phyloP scores from a whole-genome alignment of 2,888 invertebrate species.

The Embidobia sp. region DNA sequence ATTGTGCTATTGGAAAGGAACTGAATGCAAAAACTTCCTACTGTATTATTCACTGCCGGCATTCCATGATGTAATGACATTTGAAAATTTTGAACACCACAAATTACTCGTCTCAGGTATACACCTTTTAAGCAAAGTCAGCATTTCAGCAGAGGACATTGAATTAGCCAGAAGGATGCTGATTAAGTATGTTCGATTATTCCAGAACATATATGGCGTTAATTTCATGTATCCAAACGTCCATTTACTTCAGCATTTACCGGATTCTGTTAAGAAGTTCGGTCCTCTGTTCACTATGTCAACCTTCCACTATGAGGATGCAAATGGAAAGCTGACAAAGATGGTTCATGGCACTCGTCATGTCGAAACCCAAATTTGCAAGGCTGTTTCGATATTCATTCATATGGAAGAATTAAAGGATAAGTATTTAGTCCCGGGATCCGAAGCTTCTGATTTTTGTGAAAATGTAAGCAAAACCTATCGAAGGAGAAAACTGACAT shows the following conservation, averaged over 20 bases:
- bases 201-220: too few relatives aligned
- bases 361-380: not conserved
- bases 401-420: not conserved
- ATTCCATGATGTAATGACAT: too few relatives aligned
- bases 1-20: too few relatives aligned
- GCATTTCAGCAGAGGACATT: too few relatives aligned
- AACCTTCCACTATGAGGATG: conserved; percentile 63
- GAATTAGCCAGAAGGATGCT: too few relatives aligned
- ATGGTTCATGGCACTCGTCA: conserved; percentile 58
- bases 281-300: conserved; percentile 61
- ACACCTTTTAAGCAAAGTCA: too few relatives aligned
- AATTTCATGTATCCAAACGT: conserved; percentile 62
- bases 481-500: not conserved
- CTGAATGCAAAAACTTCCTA: too few relatives aligned
- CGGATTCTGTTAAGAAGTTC: conserved; percentile 46
- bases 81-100: too few relatives aligned
- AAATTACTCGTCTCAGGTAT: too few relatives aligned
- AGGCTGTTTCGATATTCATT: not conserved
- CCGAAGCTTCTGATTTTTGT: not conserved
- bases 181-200: too few relatives aligned
- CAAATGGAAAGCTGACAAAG: conserved; percentile 59
- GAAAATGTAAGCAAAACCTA: not conserved
- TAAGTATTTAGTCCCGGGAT: not conserved
- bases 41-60: too few relatives aligned
- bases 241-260: conserved; percentile 62